phyloP scores from a whole-genome alignment of 2,888 invertebrate genomes.

The Luffia ferchaultella region DNA sequence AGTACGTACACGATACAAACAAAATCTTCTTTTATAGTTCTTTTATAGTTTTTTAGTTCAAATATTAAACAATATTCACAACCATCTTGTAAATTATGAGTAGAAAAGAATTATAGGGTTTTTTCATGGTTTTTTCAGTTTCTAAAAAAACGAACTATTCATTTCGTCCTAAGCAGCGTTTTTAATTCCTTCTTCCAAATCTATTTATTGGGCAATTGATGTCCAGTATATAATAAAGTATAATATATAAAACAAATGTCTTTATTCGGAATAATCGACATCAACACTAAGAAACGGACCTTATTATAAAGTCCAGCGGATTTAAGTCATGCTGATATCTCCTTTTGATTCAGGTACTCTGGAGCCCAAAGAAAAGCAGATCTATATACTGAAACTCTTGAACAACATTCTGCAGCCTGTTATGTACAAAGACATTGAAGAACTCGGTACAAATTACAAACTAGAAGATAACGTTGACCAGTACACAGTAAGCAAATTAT shows the following conservation, averaged over 20 bases:
- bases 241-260: background rate
- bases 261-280: background rate
- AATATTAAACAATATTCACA: background rate
- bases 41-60: background rate
- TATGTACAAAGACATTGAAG: slow-evolving; percentile 51
- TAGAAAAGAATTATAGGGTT: background rate
- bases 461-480: slow-evolving; percentile 43
- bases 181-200: background rate
- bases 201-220: background rate
- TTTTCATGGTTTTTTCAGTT: too few relatives aligned
- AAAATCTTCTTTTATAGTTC: background rate
- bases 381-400: slow-evolving; percentile 53
- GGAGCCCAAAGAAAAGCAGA: slow-evolving; percentile 49
- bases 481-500: slow-evolving; percentile 31
- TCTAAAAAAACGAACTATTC: too few relatives aligned
- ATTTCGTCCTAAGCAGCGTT: background rate
- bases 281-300: too few relatives aligned
- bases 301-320: too few relatives aligned
- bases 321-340: background rate
- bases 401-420: slow-evolving; percentile 57
- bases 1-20: too few relatives aligned
- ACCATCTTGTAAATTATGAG: background rate
- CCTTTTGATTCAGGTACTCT: slow-evolving; percentile 37
- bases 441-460: slow-evolving; percentile 43
- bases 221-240: background rate